Conservation (phyloP, 2,797 vertebrate species). For the Cryptoprocta ferox region DNA sequence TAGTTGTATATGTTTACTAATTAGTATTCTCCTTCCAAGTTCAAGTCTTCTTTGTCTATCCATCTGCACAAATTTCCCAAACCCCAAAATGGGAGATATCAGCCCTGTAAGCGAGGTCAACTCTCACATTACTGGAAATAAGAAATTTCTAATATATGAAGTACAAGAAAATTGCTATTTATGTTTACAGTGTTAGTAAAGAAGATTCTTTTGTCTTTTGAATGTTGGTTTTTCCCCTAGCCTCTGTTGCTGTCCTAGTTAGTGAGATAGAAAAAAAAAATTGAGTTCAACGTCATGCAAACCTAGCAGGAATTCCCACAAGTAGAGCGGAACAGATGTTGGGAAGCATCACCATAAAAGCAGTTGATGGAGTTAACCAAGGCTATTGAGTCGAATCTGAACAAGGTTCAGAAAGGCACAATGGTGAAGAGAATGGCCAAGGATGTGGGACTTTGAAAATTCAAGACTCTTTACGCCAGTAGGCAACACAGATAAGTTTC, state of each 20-base stretch:
- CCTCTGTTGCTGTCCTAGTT: slow-evolving; percentile 46
- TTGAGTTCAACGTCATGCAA: slow-evolving; percentile 4
- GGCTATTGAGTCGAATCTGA: background rate
- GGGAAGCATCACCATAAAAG: background rate
- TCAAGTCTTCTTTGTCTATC: slow-evolving; percentile 4
- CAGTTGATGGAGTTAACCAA: background rate
- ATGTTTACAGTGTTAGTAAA: background rate
- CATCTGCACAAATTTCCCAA: slow-evolving; percentile 26
- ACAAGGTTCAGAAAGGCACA: background rate
- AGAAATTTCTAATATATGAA: background rate
- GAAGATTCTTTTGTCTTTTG: background rate
- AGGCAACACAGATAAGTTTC: background rate
- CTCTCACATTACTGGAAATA: background rate
- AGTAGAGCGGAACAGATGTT: slow-evolving; percentile 56
- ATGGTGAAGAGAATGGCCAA: background rate
- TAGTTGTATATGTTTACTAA: background rate
- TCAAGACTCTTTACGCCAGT: background rate
- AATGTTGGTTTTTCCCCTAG: background rate
- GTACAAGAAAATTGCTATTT: background rate
- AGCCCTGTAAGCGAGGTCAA: background rate
- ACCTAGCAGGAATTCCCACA: slow-evolving; percentile 47
- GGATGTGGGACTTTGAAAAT: background rate
- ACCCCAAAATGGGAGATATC: background rate
- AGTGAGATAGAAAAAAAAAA: background rate
- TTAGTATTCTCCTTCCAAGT: background rate